Percentiles rank a stretch among this genome's conserved stretches.
These are phyloP conservation scores for Imbricaverruca yamaguchii DNA, from an alignment of 2,888 invertebrate species.

Conservation along the genomic window DNA sequence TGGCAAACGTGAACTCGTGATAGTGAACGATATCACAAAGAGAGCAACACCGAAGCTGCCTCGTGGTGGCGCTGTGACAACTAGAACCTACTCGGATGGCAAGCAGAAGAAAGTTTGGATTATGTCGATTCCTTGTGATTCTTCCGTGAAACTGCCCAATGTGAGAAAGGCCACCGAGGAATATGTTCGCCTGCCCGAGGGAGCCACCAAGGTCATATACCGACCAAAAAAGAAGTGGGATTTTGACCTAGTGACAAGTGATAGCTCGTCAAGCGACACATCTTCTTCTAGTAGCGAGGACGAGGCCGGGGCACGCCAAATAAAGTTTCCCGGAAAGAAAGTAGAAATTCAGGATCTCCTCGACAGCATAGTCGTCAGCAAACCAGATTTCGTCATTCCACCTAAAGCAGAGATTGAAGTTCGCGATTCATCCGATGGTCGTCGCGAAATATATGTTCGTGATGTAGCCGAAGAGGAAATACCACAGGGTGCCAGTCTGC, in stretches of 20 bases:
- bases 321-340: slow-evolving; percentile 5
- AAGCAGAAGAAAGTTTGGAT: slow-evolving; percentile 11
- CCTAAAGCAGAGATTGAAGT: background rate
- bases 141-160: background rate
- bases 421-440: background rate
- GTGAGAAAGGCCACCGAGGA: slow-evolving; percentile 8
- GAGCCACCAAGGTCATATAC: background rate
- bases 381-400: background rate
- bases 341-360: background rate
- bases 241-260: slow-evolving; percentile 9
- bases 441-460: background rate
- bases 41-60: background rate
- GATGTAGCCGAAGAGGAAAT: background rate
- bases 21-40: slow-evolving; percentile 10
- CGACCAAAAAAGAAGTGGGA: slow-evolving; percentile 7
- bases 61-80: background rate
- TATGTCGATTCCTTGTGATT: background rate
- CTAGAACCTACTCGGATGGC: background rate
- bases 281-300: background rate
- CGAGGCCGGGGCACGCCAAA: background rate
- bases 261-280: background rate
- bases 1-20: background rate
- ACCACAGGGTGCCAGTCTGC: background rate
- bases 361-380: background rate
- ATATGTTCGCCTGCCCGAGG: background rate